Base-by-base conservation (phyloP, 2,797 vertebrate species). In the Propithecus perrieri region DNA sequence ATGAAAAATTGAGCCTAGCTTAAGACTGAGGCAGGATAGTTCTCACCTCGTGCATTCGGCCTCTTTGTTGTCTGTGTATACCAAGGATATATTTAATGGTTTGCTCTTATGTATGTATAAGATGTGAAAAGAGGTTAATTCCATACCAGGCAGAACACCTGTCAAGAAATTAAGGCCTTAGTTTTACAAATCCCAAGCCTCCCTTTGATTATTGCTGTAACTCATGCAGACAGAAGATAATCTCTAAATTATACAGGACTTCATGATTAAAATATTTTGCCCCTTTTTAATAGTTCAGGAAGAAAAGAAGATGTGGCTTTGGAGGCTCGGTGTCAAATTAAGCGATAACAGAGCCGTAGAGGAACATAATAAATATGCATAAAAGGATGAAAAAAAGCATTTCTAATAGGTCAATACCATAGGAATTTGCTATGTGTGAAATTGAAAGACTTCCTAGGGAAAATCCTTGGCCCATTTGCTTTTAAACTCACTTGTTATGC, bases 71-170 rank as follows among this genome's bases (percentile, higher is more conserved):
- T 95, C 11, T 26, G 15, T 95, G 57, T 91, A 46, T 46, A 86
- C 94, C 18, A 59, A 96, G 87, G 92, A 88, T 93, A 74, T 71
- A 97, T 93, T 94, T 97, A 97, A 96, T 86, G 59, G 80, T 97
- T 97, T 96, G 33, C 85, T 97, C 89, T 97, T 95, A 95, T 59
- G 92, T 86, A 84, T 87, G 95, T 91, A 57, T 55, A 98, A 89
- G 76, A 79, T 94, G 96, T 97, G 95, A 96, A 95, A 92, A 97
- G 96, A 98, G 97, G 96, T 98, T 98, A 98, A 98, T 98, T 96
- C 93, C 63, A 92, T 96, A 97, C 98, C 96, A 96, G 98, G 96
- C 55, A 61, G 95, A 98, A 94, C 92, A 97, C 95, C 97, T 98
- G 90, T 97, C 96, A 97, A 97, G 97, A 94, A 97, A 97, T 98